phyloP scores from a whole-genome alignment of 2,888 invertebrate genomes.

The Mylabris sibirica region DNA sequence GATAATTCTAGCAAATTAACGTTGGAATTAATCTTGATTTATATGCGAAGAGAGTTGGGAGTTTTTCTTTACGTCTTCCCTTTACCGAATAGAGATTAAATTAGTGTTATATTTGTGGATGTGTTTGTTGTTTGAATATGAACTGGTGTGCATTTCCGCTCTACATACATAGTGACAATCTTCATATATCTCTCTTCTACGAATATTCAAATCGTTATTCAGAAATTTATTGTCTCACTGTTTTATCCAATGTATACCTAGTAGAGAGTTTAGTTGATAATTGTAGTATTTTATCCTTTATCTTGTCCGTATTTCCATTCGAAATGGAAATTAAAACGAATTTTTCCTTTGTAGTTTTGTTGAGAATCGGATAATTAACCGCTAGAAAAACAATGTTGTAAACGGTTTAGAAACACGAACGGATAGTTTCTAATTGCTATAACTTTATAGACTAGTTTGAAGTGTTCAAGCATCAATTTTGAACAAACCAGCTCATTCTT shows the following conservation, averaged over 20 bases:
- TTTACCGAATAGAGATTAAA: background rate
- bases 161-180: background rate
- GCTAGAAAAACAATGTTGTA: background rate
- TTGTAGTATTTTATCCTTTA: background rate
- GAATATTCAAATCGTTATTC: background rate
- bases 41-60: background rate
- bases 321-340: background rate
- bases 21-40: background rate
- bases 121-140: conserved; percentile 3
- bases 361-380: background rate
- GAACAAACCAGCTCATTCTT: too few species aligned
- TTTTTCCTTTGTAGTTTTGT: background rate
- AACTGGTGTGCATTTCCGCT: background rate
- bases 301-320: background rate
- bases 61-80: background rate
- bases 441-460: too few species aligned
- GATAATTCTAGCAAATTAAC: background rate
- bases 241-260: background rate
- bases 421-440: too few species aligned
- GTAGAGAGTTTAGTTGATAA: background rate
- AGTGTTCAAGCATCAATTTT: background rate
- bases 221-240: background rate
- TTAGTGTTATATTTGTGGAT: background rate
- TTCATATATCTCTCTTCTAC: background rate
- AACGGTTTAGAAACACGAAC: background rate